A percentile compares a stretch with the other conserved stretches of the same genome.
Evolutionary conservation across 2,113 vertebrate species (phyloP).

Genomic region (Pagrus major): DNA sequence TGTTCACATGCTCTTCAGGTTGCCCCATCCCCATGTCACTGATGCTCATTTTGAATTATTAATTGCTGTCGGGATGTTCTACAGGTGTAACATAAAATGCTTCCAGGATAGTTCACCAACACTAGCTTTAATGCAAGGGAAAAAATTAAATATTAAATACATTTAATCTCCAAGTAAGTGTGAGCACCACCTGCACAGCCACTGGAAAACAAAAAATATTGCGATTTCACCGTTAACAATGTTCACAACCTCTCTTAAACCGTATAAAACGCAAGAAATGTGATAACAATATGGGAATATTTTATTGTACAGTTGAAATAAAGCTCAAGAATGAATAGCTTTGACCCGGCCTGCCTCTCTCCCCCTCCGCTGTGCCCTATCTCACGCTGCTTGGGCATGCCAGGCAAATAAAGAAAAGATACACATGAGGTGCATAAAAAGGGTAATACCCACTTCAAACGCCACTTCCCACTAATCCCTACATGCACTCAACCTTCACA

Average conservation of each 20-base stretch:
- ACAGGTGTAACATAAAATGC: no score
- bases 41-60: no score
- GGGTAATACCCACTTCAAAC: conserved; percentile 74
- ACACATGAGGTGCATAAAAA: conserved; percentile 65
- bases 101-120: no score
- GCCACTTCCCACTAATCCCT: conserved; percentile 69
- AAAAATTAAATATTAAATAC: no score
- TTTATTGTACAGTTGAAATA: conserved; percentile 3
- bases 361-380: conserved; percentile 11
- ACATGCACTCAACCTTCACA: conserved; percentile 67
- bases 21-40: no score
- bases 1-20: no score
- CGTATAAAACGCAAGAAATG: background rate
- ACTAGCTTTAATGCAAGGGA: no score
- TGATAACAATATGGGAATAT: background rate
- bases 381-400: conserved; percentile 31
- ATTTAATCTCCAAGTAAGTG: background rate
- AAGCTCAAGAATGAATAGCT: conserved; percentile 4
- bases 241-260: background rate
- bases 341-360: conserved; percentile 2
- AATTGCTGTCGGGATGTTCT: no score
- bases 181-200: background rate
- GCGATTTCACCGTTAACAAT: background rate
- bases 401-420: conserved; percentile 60
- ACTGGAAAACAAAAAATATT: background rate